Conservation (phyloP, 2,888 invertebrate species). For the Orthosia incerta region DNA sequence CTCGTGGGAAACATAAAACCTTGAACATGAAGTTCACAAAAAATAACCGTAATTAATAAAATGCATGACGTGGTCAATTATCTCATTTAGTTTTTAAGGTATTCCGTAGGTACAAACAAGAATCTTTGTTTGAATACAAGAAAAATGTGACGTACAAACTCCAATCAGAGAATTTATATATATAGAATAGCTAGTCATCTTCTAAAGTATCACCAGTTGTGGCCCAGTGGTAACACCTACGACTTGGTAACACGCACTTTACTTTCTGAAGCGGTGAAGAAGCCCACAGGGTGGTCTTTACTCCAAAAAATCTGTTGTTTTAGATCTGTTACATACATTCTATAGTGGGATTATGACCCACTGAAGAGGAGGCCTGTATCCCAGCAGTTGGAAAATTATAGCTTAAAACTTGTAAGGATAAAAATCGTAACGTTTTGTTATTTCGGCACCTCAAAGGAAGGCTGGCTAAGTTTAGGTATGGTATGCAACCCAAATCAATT, state of each 20-base stretch:
- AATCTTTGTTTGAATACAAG: neutral
- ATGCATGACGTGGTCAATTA: conserved; percentile 27
- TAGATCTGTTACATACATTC: too few relatives aligned
- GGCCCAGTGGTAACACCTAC: neutral
- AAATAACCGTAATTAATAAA: conserved; percentile 35
- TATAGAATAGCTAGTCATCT: neutral
- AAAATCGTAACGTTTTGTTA: neutral
- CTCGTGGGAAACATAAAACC: conserved; percentile 42
- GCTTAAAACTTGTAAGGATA: neutral
- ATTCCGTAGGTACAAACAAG: neutral
- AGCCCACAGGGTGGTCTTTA: neutral
- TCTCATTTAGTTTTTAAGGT: neutral
- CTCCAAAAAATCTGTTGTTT: neutral
- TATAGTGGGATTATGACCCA: too few relatives aligned
- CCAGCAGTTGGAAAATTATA: neutral
- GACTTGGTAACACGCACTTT: too few relatives aligned
- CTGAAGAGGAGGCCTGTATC: neutral
- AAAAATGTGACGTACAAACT: neutral
- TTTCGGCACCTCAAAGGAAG: neutral
- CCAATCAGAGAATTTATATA: neutral
- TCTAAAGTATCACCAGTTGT: neutral
- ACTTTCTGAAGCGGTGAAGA: neutral
- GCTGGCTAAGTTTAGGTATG: neutral
- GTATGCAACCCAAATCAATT: neutral
- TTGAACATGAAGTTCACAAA: conserved; percentile 26